Conservation (phyloP, 1,140 invertebrate genomes). For the Sitobion miscanthi region DNA sequence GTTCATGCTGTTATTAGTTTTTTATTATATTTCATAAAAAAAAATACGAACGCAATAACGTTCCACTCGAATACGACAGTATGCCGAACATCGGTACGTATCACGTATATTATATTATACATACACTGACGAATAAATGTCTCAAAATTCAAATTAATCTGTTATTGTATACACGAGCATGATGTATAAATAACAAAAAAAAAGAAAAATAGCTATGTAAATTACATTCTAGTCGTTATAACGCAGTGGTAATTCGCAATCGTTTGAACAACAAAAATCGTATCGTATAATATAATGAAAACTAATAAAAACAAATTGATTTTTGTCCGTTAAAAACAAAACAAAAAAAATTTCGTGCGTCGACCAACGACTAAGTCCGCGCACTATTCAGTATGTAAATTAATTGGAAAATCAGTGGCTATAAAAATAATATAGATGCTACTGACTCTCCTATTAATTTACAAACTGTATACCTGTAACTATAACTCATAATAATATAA, state of each 20-base stretch:
- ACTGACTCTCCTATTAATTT: too few species aligned
- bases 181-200: not conserved
- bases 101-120: not conserved
- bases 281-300: not conserved
- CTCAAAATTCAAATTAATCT: not conserved
- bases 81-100: not conserved
- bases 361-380: not conserved
- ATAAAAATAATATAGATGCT: too few species aligned
- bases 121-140: not conserved
- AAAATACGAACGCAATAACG: not conserved
- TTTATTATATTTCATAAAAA: not conserved
- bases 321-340: not conserved
- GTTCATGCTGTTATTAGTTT: not conserved
- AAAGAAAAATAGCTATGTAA: not conserved
- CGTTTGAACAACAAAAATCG: not conserved
- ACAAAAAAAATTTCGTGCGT: not conserved
- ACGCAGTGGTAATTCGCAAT: not conserved
- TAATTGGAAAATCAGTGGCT: too few species aligned
- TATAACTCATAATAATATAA: not conserved
- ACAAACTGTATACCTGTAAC: not conserved
- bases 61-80: not conserved
- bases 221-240: not conserved
- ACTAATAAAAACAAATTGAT: not conserved
- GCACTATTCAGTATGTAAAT: too few species aligned
- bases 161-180: not conserved